These are phyloP conservation scores for Enteromius radiatus DNA, from an alignment of 2,797 vertebrate species.

Conservation along the genomic window DNA sequence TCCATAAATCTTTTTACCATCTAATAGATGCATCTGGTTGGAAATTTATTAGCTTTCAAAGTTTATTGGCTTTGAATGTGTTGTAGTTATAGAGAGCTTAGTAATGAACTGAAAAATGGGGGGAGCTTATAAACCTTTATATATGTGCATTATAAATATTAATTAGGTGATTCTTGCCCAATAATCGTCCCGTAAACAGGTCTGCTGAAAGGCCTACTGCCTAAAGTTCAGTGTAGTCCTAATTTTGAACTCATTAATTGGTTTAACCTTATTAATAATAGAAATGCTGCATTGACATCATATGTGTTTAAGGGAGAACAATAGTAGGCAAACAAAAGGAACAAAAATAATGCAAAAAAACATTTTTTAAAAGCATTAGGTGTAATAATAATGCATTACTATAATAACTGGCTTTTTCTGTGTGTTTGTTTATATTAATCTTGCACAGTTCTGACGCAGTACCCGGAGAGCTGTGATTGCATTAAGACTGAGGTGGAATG, in stretches of 20 bases:
- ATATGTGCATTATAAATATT: background rate
- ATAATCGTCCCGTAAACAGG: background rate
- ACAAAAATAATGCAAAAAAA: background rate
- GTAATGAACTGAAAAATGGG: background rate
- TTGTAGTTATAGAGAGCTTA: background rate
- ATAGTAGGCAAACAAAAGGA: background rate
- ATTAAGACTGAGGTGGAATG: conserved; percentile 77
- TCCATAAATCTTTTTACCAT: background rate
- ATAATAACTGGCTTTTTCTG: background rate
- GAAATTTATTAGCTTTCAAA: conserved; percentile 1
- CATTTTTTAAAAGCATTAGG: background rate
- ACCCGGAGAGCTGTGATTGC: conserved; percentile 77
- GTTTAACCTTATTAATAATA: background rate
- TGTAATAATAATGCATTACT: background rate
- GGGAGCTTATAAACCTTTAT: background rate
- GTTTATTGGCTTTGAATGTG: background rate
- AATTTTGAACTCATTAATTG: background rate
- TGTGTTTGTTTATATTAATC: conserved; percentile 14
- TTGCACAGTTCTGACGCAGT: conserved; percentile 73
- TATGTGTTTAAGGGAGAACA: background rate
- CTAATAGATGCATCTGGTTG: background rate
- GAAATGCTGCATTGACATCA: background rate
- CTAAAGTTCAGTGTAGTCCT: background rate
- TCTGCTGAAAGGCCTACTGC: background rate
- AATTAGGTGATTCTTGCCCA: background rate